Evolutionary conservation across 1,140 invertebrate genomes (phyloP).

Genomic region (Callitettix versicolor): DNA sequence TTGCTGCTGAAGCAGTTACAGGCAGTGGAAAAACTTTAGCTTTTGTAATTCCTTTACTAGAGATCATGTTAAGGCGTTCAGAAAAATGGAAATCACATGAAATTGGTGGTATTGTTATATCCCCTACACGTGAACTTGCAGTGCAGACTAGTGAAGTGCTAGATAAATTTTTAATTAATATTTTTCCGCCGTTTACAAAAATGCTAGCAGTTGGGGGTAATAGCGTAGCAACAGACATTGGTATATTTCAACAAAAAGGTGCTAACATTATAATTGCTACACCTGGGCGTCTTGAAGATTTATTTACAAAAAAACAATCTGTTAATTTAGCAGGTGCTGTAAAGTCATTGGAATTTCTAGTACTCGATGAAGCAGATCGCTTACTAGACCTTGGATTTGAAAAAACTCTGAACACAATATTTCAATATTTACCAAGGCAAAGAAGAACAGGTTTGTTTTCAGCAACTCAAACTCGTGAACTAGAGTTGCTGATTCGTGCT

Average conservation of each 20-base stretch:
- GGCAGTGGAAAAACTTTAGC: constrained; percentile 95
- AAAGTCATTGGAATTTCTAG: constrained; percentile 77
- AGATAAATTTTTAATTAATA: constrained; percentile 44
- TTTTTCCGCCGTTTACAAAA: constrained; percentile 39
- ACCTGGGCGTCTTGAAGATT: constrained; percentile 82
- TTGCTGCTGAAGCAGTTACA: constrained; percentile 92
- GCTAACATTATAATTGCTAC: constrained; percentile 84
- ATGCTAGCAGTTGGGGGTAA: constrained; percentile 75
- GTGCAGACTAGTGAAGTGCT: constrained; percentile 76
- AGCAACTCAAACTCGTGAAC: constrained; percentile 94
- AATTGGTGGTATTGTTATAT: constrained; percentile 79
- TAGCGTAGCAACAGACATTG: constrained; percentile 58
- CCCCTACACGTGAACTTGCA: constrained; percentile 88
- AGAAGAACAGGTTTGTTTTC: constrained; percentile 94
- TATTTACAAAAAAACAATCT: constrained; percentile 51
- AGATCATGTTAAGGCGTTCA: constrained; percentile 52
- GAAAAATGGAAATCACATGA: constrained; percentile 63
- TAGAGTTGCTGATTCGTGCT: constrained; percentile 82
- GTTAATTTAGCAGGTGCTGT: constrained; percentile 52
- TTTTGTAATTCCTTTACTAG: constrained; percentile 82
- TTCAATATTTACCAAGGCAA: constrained; percentile 84
- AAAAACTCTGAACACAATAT: constrained; percentile 75
- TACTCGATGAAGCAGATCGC: constrained; percentile 95
- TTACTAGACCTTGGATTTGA: constrained; percentile 89
- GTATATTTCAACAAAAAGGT: constrained; percentile 53